Evolutionary conservation across 2,113 vertebrate genomes (phyloP), one percentile per base, ranked within the genome.

Genomic region (Coracopsis vasa): DNA sequence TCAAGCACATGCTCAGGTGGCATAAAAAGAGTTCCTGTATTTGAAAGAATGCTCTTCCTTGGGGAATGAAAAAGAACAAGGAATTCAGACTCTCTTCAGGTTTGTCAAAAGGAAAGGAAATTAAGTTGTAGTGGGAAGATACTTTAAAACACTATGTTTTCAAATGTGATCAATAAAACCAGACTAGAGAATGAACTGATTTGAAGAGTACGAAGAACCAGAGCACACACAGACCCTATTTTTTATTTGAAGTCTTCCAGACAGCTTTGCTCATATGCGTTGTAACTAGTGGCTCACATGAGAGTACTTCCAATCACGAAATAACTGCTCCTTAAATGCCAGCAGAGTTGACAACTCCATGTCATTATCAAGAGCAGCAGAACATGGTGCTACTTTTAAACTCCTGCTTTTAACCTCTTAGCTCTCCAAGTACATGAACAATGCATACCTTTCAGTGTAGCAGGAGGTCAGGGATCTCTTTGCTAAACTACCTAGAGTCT

Each of bases 351-450:
- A 61, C 45, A 78, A 5, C 18, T 71, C 12, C 33, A 6, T 8
- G 42, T 37, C 23, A 54, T 64, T 61, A 72, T 13, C 33, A 85
- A 72, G 12, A 80, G 42, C 69, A 92, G 10, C 41, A 86, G 88
- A 90, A 79, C 4, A 80, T 0, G 14, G 31, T 51, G n/a, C n/a
- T 37, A 15, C 25, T 60, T 83, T 42, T 33, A 71, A 41, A 58
- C 16, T 58, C 37, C 28, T 11, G 25, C n/a, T 86, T 83, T 64
- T 58, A 88, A 60, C 4, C 28, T 58, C n/a, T 29, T 45, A 45
- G 24, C 31, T 73, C 18, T 62, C 56, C 0, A 1, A 86, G 21
- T 3, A 33, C 4, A 25, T 15, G 7, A 72, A 65, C 3, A 1
- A 75, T 25, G 20, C 0, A 1, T 21, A 80, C 9, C 18, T 65